Conservation (phyloP, 2,888 invertebrate genomes). For the Microplitis manilae region DNA sequence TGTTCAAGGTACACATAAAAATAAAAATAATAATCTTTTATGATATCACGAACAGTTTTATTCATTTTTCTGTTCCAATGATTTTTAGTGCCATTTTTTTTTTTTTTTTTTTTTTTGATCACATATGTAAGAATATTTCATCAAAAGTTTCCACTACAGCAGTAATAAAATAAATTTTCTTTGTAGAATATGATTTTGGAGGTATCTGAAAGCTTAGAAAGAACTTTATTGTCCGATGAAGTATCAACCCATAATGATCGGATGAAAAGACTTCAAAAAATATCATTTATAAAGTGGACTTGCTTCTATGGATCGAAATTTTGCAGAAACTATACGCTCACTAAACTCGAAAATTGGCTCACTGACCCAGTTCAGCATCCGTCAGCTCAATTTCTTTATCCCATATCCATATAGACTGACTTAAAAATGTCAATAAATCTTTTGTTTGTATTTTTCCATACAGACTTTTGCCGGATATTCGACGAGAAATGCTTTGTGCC, state of each 20-base stretch:
- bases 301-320: conserved; percentile 66
- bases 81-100: too few species aligned
- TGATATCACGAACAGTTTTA: neutral
- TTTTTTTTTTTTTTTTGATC: too few species aligned
- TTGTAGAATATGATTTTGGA: conserved; percentile 59
- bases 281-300: conserved; percentile 63
- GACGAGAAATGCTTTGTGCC: conserved; percentile 70
- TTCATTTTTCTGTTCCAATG: too few species aligned
- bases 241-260: conserved; percentile 54
- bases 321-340: conserved; percentile 63
- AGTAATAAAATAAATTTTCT: neutral
- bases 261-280: conserved; percentile 58
- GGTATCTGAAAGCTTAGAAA: conserved; percentile 58
- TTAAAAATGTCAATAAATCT: neutral
- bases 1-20: conserved; percentile 25
- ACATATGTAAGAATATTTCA: too few species aligned
- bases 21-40: neutral
- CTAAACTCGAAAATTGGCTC: conserved; percentile 41
- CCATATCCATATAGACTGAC: neutral
- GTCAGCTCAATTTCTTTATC: conserved; percentile 22
- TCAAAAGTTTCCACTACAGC: too few species aligned
- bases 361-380: conserved; percentile 30
- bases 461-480: conserved; percentile 72
- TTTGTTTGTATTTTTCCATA: conserved; percentile 34
- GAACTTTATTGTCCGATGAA: conserved; percentile 56